Evolutionary conservation across 2,888 invertebrate genomes (phyloP).

Genomic region (Hetaerina titia): DNA sequence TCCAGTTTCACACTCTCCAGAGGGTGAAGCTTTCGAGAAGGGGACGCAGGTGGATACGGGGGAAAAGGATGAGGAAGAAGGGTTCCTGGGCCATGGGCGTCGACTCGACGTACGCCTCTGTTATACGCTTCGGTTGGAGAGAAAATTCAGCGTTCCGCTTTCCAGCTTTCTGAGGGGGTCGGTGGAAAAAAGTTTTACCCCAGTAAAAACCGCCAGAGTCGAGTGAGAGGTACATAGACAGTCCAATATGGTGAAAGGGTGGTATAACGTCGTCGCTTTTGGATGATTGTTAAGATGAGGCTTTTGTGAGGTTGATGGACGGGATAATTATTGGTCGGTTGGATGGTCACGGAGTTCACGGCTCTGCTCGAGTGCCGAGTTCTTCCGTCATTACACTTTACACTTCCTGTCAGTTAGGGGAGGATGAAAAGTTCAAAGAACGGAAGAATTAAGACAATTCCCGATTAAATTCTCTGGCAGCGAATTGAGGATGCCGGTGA

Average conservation of each 20-base stretch:
- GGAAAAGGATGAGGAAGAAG: background rate
- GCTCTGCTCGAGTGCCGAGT: background rate
- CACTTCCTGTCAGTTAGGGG: constrained; percentile 11
- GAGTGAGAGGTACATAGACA: background rate
- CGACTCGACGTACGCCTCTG: constrained; percentile 49
- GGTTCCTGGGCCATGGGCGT: constrained; percentile 11
- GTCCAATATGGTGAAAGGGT: background rate
- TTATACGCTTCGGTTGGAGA: constrained; percentile 57
- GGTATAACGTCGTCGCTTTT: background rate
- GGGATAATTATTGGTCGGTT: background rate
- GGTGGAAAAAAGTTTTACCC: background rate
- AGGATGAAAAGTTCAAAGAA: constrained; percentile 45
- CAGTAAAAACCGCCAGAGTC: constrained; percentile 1
- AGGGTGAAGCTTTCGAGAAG: constrained; percentile 39
- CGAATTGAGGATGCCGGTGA: background rate
- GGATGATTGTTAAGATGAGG: constrained; percentile 18
- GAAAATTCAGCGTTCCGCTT: constrained; percentile 64
- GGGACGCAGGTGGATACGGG: background rate
- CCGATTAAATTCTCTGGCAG: background rate
- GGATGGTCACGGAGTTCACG: constrained; percentile 31
- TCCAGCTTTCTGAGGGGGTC: constrained; percentile 33
- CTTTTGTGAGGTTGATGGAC: constrained; percentile 10
- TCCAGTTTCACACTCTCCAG: constrained; percentile 26
- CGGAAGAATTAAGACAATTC: background rate
- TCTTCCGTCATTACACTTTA: constrained; percentile 29